Conservation (phyloP, 1,140 invertebrate genomes). For the Dendroctonus valens region DNA sequence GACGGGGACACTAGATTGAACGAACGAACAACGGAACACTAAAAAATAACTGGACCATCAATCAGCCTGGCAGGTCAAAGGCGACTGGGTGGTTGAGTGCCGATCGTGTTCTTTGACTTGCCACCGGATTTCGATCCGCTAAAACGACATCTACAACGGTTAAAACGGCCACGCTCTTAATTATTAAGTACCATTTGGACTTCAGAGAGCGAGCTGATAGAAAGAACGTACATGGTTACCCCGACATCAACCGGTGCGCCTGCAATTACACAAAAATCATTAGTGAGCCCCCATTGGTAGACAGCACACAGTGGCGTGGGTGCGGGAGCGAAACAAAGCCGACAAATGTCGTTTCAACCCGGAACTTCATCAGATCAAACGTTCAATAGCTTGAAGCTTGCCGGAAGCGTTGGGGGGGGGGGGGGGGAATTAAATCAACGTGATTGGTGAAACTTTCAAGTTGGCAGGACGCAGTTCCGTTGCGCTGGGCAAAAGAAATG, state of each 20-base stretch:
- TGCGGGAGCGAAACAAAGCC: background rate
- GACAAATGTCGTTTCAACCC: background rate
- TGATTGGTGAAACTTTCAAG: background rate
- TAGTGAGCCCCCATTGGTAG: conserved; percentile 5
- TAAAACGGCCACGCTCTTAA: background rate
- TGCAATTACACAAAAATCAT: conserved; percentile 58
- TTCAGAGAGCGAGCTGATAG: conserved; percentile 98
- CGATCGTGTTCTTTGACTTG: no score
- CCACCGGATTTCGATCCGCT: no score
- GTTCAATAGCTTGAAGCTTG: conserved; percentile 8
- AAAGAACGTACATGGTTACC: conserved; percentile 97
- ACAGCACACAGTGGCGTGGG: background rate
- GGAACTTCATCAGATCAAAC: no score
- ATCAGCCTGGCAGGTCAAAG: no score
- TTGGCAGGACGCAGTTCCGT: background rate
- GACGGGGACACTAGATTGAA: conserved; percentile 28
- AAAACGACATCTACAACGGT: background rate
- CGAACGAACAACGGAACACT: conserved; percentile 25
- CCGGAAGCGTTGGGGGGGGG: conserved; percentile 6
- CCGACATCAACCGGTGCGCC: conserved; percentile 94
- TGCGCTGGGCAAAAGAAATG: background rate
- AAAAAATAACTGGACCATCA: conserved; percentile 10
- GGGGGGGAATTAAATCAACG: background rate
- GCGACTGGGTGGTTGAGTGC: no score
- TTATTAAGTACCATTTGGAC: conserved; percentile 89